phyloP scores from a whole-genome alignment of 1,140 invertebrate species.

The Heterodera carotae region DNA sequence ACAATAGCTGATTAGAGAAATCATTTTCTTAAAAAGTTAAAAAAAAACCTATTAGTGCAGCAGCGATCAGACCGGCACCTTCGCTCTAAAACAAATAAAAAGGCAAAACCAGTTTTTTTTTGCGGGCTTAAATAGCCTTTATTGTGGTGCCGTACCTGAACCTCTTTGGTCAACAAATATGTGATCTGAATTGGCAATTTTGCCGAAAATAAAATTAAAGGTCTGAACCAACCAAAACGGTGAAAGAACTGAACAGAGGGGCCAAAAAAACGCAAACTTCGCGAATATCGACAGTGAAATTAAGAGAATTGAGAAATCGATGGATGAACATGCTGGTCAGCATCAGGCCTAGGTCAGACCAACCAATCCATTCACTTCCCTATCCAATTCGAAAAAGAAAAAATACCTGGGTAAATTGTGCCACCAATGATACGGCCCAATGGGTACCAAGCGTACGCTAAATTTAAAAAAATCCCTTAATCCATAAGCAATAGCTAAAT shows the following conservation, averaged over 20 bases:
- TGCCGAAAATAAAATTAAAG: conserved; percentile 12
- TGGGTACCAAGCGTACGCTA: conserved; percentile 96
- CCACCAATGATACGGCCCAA: conserved; percentile 90
- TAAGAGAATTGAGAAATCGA: conserved; percentile 85
- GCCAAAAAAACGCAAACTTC: conserved; percentile 99
- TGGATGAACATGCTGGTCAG: conserved; percentile 88
- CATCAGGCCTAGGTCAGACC: conserved; percentile 94
- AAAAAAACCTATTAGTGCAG: conserved; percentile 80
- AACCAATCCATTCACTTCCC: too few relatives aligned
- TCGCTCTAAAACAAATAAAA: conserved; percentile 75
- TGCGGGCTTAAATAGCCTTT: too few relatives aligned
- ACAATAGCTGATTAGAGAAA: conserved; percentile 76
- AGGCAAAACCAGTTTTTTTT: too few relatives aligned
- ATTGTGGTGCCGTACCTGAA: too few relatives aligned
- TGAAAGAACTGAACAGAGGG: conserved; percentile 95
- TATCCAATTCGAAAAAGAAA: conserved; percentile 11
- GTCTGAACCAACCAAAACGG: conserved; percentile 87
- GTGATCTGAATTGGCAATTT: conserved; percentile 87
- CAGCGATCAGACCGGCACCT: conserved; percentile 96
- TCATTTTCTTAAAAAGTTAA: neutral
- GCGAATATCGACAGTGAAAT: conserved; percentile 95
- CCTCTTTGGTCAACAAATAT: conserved; percentile 88
- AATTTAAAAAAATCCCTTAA: too few relatives aligned
- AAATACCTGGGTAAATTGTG: conserved; percentile 70
- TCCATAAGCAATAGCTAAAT: too few relatives aligned